Evolutionary conservation across 2,888 invertebrate species (phyloP), one percentile per base, ranked within the genome.

Genomic region (Cerastis rubricosa): DNA sequence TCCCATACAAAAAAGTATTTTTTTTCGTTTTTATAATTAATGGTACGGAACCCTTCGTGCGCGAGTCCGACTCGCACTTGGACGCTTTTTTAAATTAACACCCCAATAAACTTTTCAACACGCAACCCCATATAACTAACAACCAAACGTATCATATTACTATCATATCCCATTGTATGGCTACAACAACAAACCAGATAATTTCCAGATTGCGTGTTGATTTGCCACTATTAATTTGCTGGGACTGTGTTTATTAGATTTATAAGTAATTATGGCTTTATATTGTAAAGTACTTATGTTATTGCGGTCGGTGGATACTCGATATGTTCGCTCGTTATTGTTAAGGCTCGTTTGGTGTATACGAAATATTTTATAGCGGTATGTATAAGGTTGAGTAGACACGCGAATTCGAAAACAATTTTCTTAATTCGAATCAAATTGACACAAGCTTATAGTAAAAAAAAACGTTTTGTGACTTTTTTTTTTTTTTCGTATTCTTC

Each of bases 121-220:
- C 47, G 47, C 47, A 1, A 72, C 11, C n/a, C 43, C 22, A 43
- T 14, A 57, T 12, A 29, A n/a, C n/a, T 49, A 19, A 17, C 17
- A 49, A 43, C 40, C 6, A 14, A 47, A 77, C 5, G 22, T 63
- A 71, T 70, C 11, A 54, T 47, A 54, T 11, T 9, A 1, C 22
- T 78, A 35, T 71, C 40, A 63, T 80, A 47, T 59, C 22, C 54
- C 3, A 54, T 68, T 67, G 35, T 69, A 51, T 49, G 17, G 25
- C 17, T 43, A 25, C 65, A 17, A 40, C 17, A 22, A 69, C 2
- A 68, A 22, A 43, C 40, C 17, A 54, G 59, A 80, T 81, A 81
- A 85, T 87, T 78, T 59, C 75, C 74, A 74, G 71, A 69, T 87
- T 40, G 85, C 87, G 82, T 85, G 86, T 78, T 82, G 71, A 80